Evolutionary conservation across 2,797 vertebrate species (phyloP), one percentile per base, ranked within the genome.

Genomic region (Phoxinus dragarum): DNA sequence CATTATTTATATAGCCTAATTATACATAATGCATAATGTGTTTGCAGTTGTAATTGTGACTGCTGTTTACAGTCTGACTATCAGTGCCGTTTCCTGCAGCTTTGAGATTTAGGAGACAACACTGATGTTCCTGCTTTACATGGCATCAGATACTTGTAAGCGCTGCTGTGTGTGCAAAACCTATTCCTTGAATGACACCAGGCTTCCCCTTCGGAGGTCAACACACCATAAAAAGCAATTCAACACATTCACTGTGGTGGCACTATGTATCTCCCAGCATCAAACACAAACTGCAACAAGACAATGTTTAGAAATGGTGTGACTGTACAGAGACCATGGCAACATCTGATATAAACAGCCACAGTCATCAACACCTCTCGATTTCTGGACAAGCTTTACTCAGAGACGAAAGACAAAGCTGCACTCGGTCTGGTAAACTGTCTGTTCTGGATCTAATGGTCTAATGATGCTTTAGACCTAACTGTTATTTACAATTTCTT

Each of bases 161-260:
- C 11, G 12, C 47, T 49, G 66, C 11, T 9, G 12, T 47, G 44
- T 14, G 44, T 47, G 44, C 44, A 47, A 47, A 47, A 47, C 11
- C 77, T 5, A 17, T 17, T 17, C 17, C 49, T 44, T 56, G n/a
- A 59, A 54, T 40, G 69, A 82, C 73, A 54, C 89, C 44, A 17
- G 90, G 88, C 88, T 90, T 79, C n/a, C 23, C 47, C 59, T 76
- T 90, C 92, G 83, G 34, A 88, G 87, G 89, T 90, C 61, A 47
- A 59, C 11, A 67, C 61, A 12, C 47, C 34, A n/a, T 27, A 77
- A 71, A 42, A 27, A 66, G 54, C 61, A 76, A 76, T 76, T 80
- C 64, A 73, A 54, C 71, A 67, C 38, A 61, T 44, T 59, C 59
- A 66, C 56, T 74, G 44, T 36, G 52, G 49, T 74, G 85, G 14